Evolutionary conservation across 1,140 invertebrate species (phyloP), one percentile per base, ranked within the genome.

Genomic region (Tetramorium alpestre): DNA sequence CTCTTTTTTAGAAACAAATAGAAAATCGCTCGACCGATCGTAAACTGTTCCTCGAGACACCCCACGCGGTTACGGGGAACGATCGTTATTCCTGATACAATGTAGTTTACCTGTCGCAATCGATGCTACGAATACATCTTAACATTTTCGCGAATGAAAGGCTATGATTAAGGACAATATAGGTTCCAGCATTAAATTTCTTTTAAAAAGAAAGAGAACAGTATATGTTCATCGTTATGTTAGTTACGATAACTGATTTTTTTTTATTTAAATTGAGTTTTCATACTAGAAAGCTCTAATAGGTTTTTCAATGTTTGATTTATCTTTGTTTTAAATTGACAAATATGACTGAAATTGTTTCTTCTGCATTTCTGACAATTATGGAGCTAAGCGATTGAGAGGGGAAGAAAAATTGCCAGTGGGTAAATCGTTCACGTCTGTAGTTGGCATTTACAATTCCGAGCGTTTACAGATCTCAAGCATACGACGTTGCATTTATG

Each of bases 1-100:
- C 51, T 87, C 13, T 80, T 89, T 90, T 88, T 88, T 87, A 67
- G 76, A 88, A 90, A 91, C 89, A 90, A 90, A 88, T 90, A 90
- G 89, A 88, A 72, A 73, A 73, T 67, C 70, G 10, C 47, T 56
- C 54, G 70, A 18, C 13, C 38, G 87, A 81, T 90, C 84, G 89
- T 90, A 91, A 90, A 88, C 69, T 44, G 75, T 78, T 54, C 86
- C 51, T 85, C 60, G 75, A 81, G 70, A 81, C 69, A 62, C 51
- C 28, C 54, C 51, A 38, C 76, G 41, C 51, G 41, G n/a, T 44
- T 18, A 22, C n/a, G n/a, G 3, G 11, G 11, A 13, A 62, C 49
- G 72, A 70, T 89, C 58, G 49, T 76, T 87, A 62, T 88, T 70
- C 72, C 25, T 16, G 85, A 84, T 56, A 33, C 78, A 47, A 33